These are phyloP conservation scores for Dallia pectoralis DNA, from an alignment of 2,797 vertebrate species.

Conservation along the genomic window DNA sequence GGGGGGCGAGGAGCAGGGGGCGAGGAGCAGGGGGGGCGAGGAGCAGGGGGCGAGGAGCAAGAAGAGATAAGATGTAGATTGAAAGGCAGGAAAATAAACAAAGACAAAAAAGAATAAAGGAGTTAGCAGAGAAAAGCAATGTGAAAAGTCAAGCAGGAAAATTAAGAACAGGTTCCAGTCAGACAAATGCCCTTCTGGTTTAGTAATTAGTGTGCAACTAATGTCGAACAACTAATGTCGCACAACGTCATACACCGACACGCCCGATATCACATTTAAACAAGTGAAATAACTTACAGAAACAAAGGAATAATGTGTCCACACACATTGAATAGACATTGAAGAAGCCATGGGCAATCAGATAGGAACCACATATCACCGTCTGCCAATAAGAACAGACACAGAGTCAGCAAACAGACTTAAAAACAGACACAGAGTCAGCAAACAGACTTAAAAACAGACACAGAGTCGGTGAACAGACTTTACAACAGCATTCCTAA, in stretches of 20 bases:
- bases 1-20: slow-evolving; percentile 15
- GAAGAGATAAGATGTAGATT: slow-evolving; percentile 22
- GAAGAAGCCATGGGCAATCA: slow-evolving; percentile 94
- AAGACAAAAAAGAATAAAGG: slow-evolving; percentile 44
- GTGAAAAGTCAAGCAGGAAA: slow-evolving; percentile 33
- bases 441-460: background rate
- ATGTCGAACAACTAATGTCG: background rate
- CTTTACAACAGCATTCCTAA: slow-evolving; percentile 66
- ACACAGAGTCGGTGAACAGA: background rate
- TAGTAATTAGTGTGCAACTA: slow-evolving; percentile 8
- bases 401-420: slow-evolving; percentile 9
- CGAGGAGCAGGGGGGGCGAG: slow-evolving; percentile 46
- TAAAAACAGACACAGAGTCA: background rate
- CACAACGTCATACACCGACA: background rate
- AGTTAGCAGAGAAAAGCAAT: slow-evolving; percentile 44
- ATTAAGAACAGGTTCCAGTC: slow-evolving; percentile 20
- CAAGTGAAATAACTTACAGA: slow-evolving; percentile 84
- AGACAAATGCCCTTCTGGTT: slow-evolving; percentile 10
- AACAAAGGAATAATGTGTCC: slow-evolving; percentile 96
- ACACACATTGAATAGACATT: slow-evolving; percentile 97
- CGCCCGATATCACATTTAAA: background rate
- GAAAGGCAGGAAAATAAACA: slow-evolving; percentile 20
- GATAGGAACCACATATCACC: slow-evolving; percentile 88
- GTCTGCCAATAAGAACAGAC: slow-evolving; percentile 74
- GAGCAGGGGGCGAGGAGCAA: background rate